Percentiles rank a stretch among this genome's conserved stretches.
Evolutionary conservation across 2,797 vertebrate genomes (phyloP).

Genomic region (Melanotaenia boesemani): DNA sequence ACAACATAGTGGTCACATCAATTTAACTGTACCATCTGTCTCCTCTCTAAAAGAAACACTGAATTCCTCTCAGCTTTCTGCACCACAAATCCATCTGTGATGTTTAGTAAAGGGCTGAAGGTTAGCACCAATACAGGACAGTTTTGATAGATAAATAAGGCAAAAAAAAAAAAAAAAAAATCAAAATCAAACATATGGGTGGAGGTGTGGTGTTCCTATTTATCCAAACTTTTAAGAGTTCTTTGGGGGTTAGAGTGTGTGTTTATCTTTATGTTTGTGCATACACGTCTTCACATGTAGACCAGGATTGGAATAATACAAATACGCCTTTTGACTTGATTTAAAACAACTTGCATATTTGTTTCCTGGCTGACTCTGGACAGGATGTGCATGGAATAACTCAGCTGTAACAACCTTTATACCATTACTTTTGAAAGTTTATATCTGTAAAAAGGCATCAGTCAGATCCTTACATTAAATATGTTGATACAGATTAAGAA

Average conservation of each 20-base stretch:
- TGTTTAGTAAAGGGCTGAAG: neutral
- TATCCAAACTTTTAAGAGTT: constrained; percentile 34
- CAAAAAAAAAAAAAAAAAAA: constrained; percentile 22
- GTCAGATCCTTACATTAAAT: constrained; percentile 6
- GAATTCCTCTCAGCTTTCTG: constrained; percentile 31
- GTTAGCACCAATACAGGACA: constrained; percentile 10
- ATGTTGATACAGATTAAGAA: constrained; percentile 10
- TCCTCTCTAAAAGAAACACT: constrained; percentile 10
- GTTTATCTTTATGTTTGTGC: constrained; percentile 13
- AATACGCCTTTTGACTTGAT: constrained; percentile 44
- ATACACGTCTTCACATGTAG: constrained; percentile 58
- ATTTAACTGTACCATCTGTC: constrained; percentile 21
- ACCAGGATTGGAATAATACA: constrained; percentile 21
- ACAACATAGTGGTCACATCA: neutral
- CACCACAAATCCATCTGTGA: constrained; percentile 32
- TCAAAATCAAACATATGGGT: constrained; percentile 17
- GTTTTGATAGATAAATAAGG: constrained; percentile 61
- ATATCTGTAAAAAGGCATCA: neutral
- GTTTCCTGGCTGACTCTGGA: constrained; percentile 35
- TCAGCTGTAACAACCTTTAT: constrained; percentile 7
- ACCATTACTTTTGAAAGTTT: constrained; percentile 33
- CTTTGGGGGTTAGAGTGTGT: neutral
- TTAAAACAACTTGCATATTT: constrained; percentile 45
- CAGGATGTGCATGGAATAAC: constrained; percentile 33
- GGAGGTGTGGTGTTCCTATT: constrained; percentile 14